Evolutionary conservation across 2,113 vertebrate genomes (phyloP), one percentile per base, ranked within the genome.

Genomic region (Notarius quadriscutis): DNA sequence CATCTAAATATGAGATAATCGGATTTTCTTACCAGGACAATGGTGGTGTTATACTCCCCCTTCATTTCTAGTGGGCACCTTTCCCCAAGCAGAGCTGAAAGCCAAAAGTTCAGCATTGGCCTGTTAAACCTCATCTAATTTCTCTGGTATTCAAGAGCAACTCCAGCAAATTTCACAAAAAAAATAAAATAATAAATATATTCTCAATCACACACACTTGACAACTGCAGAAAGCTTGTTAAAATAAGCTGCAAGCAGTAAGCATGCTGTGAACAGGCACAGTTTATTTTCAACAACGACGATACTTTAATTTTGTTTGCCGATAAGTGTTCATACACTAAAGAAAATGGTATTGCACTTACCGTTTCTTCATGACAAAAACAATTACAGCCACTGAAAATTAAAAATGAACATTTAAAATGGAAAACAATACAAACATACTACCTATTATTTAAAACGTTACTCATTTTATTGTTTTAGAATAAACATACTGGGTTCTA

Each of bases 71-170:
- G 81, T 7, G 7, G 83, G 1, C 30, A 83, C 89, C 41, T 69
- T 86, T 20, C 77, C 84, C 58, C 79, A 78, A 63, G 10, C 0
- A 91, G 25, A 20, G 89, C 93, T 95, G 94, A 34, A 95, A 95
- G 74, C 88, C 91, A 94, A 91, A 85, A 92, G 89, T 87, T n/a
- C 41, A 48, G 55, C 22, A 79, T 72, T 58, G 58, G 83, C 30
- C 30, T 81, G n/a, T 80, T 55, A 75, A 69, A 86, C 22, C 10
- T 60, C 7, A 89, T 11, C n/a, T 50, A 63, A 86, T 22, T 50
- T 83, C 20, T 30, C 80, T 6, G 30, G 15, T 48, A 58, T 27
- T 55, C 41, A 71, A 25, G 18, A 58, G 25, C 15, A 58, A 34
- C 55, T 80, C 8, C 15, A 14, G 25, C 3, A 3, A n/a, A 77